Evolutionary conservation across 1,140 invertebrate genomes (phyloP).

Genomic region (Drosophila athabasca): DNA sequence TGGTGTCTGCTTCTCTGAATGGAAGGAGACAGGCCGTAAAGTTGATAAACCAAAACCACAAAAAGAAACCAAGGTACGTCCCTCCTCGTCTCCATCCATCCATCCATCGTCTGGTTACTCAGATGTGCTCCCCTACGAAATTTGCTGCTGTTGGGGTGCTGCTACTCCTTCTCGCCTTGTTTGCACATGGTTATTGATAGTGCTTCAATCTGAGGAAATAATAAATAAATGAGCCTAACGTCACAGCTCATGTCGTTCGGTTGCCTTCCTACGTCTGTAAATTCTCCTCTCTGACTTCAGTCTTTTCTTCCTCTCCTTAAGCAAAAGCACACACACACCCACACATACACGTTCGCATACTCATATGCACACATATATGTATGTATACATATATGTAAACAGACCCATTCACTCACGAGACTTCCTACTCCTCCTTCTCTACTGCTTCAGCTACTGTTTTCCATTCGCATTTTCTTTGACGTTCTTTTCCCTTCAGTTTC

Average conservation of each 20-base stretch:
- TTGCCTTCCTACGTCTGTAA: conserved; percentile 25
- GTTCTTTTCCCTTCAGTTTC: conserved; percentile 47
- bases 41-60: conserved; percentile 42
- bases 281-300: neutral
- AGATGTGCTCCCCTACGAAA: conserved; percentile 14
- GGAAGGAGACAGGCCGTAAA: conserved; percentile 28
- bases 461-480: conserved; percentile 43
- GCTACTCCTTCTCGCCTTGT: conserved; percentile 49
- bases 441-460: conserved; percentile 39
- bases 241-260: conserved; percentile 64
- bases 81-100: neutral
- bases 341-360: neutral
- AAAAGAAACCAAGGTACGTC: no score
- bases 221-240: conserved; percentile 81
- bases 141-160: neutral
- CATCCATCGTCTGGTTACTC: no score
- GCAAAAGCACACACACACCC: conserved; percentile 19
- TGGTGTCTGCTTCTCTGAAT: no score
- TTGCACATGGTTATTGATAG: conserved; percentile 75
- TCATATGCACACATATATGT: conserved; percentile 13
- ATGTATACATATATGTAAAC: conserved; percentile 12
- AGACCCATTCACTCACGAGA: conserved; percentile 45
- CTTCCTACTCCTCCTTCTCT: conserved; percentile 27
- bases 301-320: conserved; percentile 10
- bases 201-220: conserved; percentile 79